Conservation (phyloP, 2,797 vertebrate species). For the Premnoplex brunnescens region DNA sequence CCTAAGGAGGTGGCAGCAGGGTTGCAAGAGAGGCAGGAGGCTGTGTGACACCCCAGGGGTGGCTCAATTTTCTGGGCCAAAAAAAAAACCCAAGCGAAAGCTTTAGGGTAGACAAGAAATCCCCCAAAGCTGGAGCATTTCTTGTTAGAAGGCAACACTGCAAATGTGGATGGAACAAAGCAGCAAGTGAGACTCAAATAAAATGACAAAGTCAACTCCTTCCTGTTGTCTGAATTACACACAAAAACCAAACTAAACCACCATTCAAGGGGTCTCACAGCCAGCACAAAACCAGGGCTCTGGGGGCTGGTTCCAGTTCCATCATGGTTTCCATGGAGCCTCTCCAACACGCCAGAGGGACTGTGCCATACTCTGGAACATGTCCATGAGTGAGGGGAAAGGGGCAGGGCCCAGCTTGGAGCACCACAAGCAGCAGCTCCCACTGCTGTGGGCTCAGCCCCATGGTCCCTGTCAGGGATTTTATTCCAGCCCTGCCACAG, state of each 20-base stretch:
- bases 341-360: accelerated
- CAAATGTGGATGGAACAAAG: not conserved
- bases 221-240: not conserved
- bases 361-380: not conserved
- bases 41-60: not conserved
- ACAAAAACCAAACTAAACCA: not conserved
- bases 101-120: not conserved
- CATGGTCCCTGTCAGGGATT: not conserved
- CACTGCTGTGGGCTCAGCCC: not conserved
- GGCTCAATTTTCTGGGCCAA: accelerated
- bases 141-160: not conserved
- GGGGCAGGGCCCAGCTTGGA: not conserved
- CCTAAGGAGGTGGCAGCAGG: not conserved
- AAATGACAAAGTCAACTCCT: not conserved
- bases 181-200: not conserved
- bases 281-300: not conserved
- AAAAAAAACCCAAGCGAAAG: too few species aligned
- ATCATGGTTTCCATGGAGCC: not conserved
- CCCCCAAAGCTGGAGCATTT: not conserved
- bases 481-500: accelerated
- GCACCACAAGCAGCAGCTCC: not conserved
- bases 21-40: not conserved
- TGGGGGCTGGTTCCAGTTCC: not conserved
- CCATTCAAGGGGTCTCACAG: not conserved
- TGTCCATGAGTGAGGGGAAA: not conserved